Evolutionary conservation across 2,113 vertebrate genomes (phyloP).

Genomic region (Labeo rohita): DNA sequence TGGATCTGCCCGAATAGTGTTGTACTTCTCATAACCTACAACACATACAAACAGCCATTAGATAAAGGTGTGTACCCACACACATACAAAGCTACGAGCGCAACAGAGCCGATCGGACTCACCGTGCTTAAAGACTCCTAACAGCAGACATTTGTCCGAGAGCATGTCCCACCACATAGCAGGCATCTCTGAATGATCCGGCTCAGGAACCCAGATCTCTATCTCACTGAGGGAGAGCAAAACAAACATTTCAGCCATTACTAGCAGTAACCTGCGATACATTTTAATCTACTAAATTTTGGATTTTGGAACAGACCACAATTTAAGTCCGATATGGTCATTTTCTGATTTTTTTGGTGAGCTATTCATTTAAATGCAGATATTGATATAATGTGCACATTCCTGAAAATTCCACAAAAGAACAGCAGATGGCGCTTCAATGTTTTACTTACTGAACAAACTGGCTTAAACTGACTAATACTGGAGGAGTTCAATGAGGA

Average conservation of each 20-base stretch:
- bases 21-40: conserved; percentile 98
- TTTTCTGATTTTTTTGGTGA: background rate
- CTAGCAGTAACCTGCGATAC: background rate
- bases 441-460: conserved; percentile 5
- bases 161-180: conserved; percentile 94
- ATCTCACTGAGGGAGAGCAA: conserved; percentile 82
- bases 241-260: background rate
- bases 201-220: conserved; percentile 95
- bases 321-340: background rate
- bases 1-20: conserved; percentile 94
- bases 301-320: background rate
- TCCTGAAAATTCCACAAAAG: background rate
- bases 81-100: background rate
- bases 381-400: background rate
- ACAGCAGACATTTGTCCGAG: conserved; percentile 93
- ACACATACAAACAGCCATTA: conserved; percentile 46
- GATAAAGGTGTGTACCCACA: background rate
- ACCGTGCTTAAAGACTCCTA: conserved; percentile 98
- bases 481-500: background rate
- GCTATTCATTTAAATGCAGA: conserved; percentile 1
- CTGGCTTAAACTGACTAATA: conserved; percentile 28
- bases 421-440: conserved; percentile 70
- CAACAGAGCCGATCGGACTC: conserved; percentile 60
- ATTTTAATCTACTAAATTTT: background rate
- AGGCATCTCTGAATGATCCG: conserved; percentile 93